A percentile compares a stretch with the other conserved stretches of the same genome.
Evolutionary conservation across 2,888 invertebrate genomes (phyloP).

Genomic region (Pterostichus niger): DNA sequence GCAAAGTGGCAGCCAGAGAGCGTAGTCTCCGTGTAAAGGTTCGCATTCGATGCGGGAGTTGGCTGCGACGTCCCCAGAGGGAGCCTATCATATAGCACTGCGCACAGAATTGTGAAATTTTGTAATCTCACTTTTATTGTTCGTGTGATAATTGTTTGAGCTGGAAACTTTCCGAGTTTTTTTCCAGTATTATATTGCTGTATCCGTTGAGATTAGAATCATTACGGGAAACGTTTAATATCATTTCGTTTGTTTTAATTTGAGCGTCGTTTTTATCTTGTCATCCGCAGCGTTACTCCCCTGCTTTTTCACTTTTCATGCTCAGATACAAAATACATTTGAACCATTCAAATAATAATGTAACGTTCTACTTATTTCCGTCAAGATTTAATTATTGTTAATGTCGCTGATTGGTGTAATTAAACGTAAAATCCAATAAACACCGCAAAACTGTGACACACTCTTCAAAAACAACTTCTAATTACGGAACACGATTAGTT

Average conservation of each 20-base stretch:
- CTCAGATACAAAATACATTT: conserved; percentile 30
- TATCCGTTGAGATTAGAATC: conserved; percentile 67
- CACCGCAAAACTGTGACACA: conserved; percentile 52
- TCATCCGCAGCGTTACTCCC: conserved; percentile 41
- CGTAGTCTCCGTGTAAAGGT: too few species aligned
- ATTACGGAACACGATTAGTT: conserved; percentile 61
- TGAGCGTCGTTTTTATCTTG: conserved; percentile 53
- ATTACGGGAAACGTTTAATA: conserved; percentile 66
- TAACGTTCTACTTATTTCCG: background rate
- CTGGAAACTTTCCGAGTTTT: conserved; percentile 63
- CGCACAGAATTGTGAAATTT: conserved; percentile 70
- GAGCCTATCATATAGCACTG: conserved; percentile 70
- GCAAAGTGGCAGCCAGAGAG: too few species aligned
- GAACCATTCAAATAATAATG: background rate
- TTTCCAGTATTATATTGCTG: conserved; percentile 61
- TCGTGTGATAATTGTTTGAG: conserved; percentile 69
- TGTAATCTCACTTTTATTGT: conserved; percentile 70
- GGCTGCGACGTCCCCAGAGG: conserved; percentile 67
- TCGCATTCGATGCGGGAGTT: too few species aligned
- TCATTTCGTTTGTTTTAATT: conserved; percentile 67
- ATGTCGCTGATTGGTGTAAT: conserved; percentile 31
- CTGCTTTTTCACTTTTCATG: conserved; percentile 47
- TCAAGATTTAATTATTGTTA: conserved; percentile 15
- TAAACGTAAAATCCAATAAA: conserved; percentile 54
- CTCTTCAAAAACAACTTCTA: conserved; percentile 49